Percentiles rank a stretch among this genome's conserved stretches.
Evolutionary conservation across 2,113 vertebrate genomes (phyloP).

Genomic region (Phylloscopus whistleri): DNA sequence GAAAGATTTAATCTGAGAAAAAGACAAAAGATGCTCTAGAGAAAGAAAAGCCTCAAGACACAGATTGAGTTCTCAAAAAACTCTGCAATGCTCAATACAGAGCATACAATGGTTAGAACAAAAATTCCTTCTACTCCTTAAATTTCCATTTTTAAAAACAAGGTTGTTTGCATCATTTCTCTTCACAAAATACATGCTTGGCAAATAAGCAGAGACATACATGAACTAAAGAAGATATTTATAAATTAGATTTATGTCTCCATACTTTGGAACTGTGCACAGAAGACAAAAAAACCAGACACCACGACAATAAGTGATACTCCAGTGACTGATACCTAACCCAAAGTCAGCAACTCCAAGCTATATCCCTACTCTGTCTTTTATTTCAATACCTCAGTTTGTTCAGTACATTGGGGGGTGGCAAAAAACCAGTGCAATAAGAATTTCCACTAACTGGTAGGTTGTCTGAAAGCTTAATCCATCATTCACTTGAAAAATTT

Average conservation of each 20-base stretch:
- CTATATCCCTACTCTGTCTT: not conserved
- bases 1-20: not conserved
- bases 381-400: not conserved
- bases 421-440: not conserved
- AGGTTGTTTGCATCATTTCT: not conserved
- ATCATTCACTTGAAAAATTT: conserved; percentile 17
- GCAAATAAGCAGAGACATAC: not conserved
- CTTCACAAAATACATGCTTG: not conserved
- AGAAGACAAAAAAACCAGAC: not conserved
- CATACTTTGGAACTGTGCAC: not conserved
- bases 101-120: not conserved
- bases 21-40: not conserved
- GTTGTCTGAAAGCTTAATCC: conserved; percentile 33
- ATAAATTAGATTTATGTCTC: not conserved
- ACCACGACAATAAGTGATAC: not conserved
- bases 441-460: conserved; percentile 4
- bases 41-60: not conserved
- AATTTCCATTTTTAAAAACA: not conserved
- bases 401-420: not conserved
- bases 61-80: not conserved
- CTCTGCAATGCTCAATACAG: not conserved
- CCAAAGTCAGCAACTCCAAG: not conserved
- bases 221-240: not conserved
- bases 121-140: not conserved
- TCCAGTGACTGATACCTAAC: not conserved